Conservation (phyloP, 1,140 invertebrate species). For the Scaptomyza pallida region DNA sequence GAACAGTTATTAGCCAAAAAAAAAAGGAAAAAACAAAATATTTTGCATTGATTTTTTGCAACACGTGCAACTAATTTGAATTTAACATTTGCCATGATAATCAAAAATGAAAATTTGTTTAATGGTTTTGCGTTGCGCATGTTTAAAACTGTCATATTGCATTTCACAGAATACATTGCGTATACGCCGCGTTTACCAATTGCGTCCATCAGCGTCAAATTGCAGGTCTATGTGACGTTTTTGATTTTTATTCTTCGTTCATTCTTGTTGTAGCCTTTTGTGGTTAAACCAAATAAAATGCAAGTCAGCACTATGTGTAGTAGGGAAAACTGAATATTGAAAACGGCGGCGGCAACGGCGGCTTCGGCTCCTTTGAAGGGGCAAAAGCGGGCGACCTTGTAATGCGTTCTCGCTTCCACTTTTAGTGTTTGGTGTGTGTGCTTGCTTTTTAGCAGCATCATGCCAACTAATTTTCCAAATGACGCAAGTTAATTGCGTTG, state of each 20-base stretch:
- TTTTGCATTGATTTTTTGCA: too few relatives aligned
- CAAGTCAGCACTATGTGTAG: conserved; percentile 39
- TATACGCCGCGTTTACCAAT: conserved; percentile 44
- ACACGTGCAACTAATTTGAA: neutral
- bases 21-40: too few relatives aligned
- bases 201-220: conserved; percentile 1
- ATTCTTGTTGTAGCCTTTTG: too few relatives aligned
- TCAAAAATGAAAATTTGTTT: neutral
- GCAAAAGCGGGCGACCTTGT: conserved; percentile 57
- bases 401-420: conserved; percentile 9
- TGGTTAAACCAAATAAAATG: conserved; percentile 12
- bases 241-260: too few relatives aligned
- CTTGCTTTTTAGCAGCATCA: conserved; percentile 70
- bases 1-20: too few relatives aligned
- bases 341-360: conserved; percentile 23
- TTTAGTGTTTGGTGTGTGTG: neutral
- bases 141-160: conserved; percentile 7
- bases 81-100: neutral
- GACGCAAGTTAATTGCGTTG: conserved; percentile 75
- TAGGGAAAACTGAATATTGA: conserved; percentile 36
- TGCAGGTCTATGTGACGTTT: conserved; percentile 1
- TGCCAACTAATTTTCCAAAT: conserved; percentile 79
- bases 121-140: neutral
- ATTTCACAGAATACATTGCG: conserved; percentile 30
- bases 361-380: conserved; percentile 59